Evolutionary conservation across 92 coral and sea anemone species (phyloP).

Genomic region (Desmophyllum pertusum): DNA sequence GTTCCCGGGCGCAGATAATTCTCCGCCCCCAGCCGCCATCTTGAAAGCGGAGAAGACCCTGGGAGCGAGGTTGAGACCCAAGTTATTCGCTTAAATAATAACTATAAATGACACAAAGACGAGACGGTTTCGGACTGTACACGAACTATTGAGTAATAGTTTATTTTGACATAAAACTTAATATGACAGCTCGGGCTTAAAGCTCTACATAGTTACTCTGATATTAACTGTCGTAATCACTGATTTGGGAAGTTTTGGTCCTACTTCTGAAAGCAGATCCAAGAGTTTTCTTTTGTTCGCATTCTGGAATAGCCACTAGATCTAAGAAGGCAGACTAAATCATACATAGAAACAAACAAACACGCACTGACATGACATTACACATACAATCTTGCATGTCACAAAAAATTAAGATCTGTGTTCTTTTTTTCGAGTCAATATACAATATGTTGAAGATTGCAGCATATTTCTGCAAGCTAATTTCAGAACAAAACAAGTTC

Average conservation of each 20-base stretch:
- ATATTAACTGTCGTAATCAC: conserved; percentile 69
- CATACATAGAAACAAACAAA: conserved; percentile 40
- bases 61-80: too few relatives aligned
- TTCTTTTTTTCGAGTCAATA: conserved; percentile 56
- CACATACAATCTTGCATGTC: conserved; percentile 63
- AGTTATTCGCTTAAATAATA: too few relatives aligned
- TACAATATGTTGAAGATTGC: conserved; percentile 67
- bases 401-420: conserved; percentile 73
- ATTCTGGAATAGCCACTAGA: conserved; percentile 42
- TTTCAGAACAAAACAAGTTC: conserved; percentile 65
- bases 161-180: conserved; percentile 96
- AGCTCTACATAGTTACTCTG: conserved; percentile 86
- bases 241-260: conserved; percentile 63
- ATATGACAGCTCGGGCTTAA: conserved; percentile 87
- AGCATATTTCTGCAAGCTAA: conserved; percentile 49
- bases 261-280: conserved; percentile 55
- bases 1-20: too few relatives aligned
- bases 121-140: conserved; percentile 54
- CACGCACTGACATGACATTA: conserved; percentile 20
- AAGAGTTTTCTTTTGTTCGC: conserved; percentile 46
- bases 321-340: conserved; percentile 56
- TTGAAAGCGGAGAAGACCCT: too few relatives aligned
- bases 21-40: too few relatives aligned
- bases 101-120: not conserved
- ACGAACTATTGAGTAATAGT: conserved; percentile 88